Base-by-base conservation (phyloP, 2,888 invertebrate genomes). In the Myopa testacea region DNA sequence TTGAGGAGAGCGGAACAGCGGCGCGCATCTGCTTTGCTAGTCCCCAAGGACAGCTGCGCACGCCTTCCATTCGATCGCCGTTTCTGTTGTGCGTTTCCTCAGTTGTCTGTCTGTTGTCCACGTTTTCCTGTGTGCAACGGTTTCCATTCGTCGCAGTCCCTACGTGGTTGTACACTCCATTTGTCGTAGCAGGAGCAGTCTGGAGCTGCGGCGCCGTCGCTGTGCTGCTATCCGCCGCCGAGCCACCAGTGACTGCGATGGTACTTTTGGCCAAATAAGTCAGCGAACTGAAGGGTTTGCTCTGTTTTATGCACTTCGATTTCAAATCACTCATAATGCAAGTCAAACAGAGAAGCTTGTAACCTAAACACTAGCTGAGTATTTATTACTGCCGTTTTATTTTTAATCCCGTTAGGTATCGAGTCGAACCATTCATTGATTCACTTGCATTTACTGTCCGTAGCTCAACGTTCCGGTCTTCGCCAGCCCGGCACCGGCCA, bases 181-280 rank as follows among this genome's bases (percentile, higher is more conserved):
- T 69, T 75, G 52, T n/a, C 60, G 76, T 71, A 26, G 72, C 62
- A 62, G 40, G 71, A 7, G 78, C 69, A 68, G 71, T 34, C 16
- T 10, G 40, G 34, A 65, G 74, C 76, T 70, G 72, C 77, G 26
- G 63, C n/a, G 37, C 62, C 68, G 75, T 77, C 73, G 72, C 77
- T 38, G 60, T 77, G 37, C 14, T 69, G 63, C 14, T 78, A 52
- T 78, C 77, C 79, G 80, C 68, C 69, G 65, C 76, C 55, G 70
- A 77, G 62, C 72, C 79, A 52, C 79, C 80, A 77, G 82, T 82
- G 71, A 84, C 79, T 65, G 83, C 82, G 75, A 81, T 81, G 68
- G 83, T 83, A 74, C 83, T 83, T 65, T 84, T 84, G 34, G 83
- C 83, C 80, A 84, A 77, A 79, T 84, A 84, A 4, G 83, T 83